Evolutionary conservation across 2,888 invertebrate genomes (phyloP).

Genomic region (Gonocerus acuteangulatus): DNA sequence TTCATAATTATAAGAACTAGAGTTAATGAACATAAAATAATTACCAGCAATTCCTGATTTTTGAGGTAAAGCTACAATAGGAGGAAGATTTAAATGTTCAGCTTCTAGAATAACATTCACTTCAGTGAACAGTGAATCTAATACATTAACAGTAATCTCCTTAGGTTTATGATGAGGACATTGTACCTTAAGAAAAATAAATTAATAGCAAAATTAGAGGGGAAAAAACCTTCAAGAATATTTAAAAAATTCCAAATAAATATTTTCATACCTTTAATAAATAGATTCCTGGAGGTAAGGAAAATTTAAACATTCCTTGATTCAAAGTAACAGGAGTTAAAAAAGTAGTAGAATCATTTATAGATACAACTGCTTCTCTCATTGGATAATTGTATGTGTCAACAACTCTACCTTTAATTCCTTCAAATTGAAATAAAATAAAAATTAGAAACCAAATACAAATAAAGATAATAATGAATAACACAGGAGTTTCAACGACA

Average conservation of each 20-base stretch:
- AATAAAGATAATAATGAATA: too few relatives aligned
- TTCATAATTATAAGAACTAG: too few relatives aligned
- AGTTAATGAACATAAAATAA: too few relatives aligned
- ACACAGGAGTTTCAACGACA: too few relatives aligned
- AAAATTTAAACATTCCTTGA: conserved; percentile 62
- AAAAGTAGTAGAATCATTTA: conserved; percentile 51
- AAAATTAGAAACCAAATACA: not conserved
- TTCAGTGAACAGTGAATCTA: conserved; percentile 43
- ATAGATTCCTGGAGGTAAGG: conserved; percentile 63
- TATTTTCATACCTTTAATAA: conserved; percentile 45
- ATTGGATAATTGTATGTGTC: conserved; percentile 58
- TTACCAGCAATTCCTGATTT: conserved; percentile 35
- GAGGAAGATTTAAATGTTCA: conserved; percentile 18
- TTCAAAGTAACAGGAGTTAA: conserved; percentile 58
- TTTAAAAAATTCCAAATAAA: not conserved
- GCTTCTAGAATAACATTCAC: conserved; percentile 39
- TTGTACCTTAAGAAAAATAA: conserved; percentile 44
- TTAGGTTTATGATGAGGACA: conserved; percentile 52
- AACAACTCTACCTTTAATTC: conserved; percentile 62
- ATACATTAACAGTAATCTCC: conserved; percentile 46
- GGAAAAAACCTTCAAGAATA: not conserved
- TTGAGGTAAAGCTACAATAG: conserved; percentile 27
- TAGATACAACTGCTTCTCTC: conserved; percentile 60
- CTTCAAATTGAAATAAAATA: conserved; percentile 40
- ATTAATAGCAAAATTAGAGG: not conserved